These are phyloP conservation scores for Idaea dimidiata DNA, from an alignment of 2,888 invertebrate species.

Conservation along the genomic window DNA sequence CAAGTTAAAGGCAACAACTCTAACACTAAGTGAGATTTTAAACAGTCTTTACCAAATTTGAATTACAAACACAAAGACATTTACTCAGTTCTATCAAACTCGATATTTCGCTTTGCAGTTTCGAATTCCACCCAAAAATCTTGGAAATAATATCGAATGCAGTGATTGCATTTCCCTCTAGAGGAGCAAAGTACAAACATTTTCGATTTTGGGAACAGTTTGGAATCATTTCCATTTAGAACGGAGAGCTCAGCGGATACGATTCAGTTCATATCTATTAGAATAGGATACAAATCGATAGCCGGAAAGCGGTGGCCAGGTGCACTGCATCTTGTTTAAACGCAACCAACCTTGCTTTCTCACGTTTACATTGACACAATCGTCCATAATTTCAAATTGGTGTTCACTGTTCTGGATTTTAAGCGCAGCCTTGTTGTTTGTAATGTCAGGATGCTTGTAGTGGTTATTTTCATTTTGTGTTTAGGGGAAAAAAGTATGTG, in stretches of 20 bases:
- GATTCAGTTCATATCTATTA: slow-evolving; percentile 40
- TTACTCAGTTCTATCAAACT: background rate
- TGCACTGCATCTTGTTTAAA: slow-evolving; percentile 28
- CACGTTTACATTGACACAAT: slow-evolving; percentile 39
- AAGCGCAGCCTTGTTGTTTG: background rate
- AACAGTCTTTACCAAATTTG: too few relatives aligned
- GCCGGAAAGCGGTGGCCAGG: slow-evolving; percentile 33
- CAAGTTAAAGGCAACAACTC: too few relatives aligned
- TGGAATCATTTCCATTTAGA: slow-evolving; percentile 22
- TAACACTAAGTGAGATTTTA: too few relatives aligned
- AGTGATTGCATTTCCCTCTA: slow-evolving; percentile 5
- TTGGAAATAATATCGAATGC: background rate
- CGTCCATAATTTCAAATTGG: background rate
- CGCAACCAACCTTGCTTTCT: slow-evolving; percentile 30
- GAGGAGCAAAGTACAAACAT: slow-evolving; percentile 8
- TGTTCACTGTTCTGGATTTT: too few relatives aligned
- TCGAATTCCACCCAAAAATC: background rate
- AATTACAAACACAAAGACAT: background rate
- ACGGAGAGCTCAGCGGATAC: slow-evolving; percentile 16
- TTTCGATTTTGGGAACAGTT: slow-evolving; percentile 10
- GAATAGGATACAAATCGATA: slow-evolving; percentile 42
- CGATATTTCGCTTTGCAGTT: background rate
- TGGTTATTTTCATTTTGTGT: too few relatives aligned
- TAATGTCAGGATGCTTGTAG: background rate
- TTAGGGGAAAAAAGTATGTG: too few relatives aligned